Evolutionary conservation across 2,113 vertebrate species (phyloP).

Genomic region (Macroglossus sobrinus): DNA sequence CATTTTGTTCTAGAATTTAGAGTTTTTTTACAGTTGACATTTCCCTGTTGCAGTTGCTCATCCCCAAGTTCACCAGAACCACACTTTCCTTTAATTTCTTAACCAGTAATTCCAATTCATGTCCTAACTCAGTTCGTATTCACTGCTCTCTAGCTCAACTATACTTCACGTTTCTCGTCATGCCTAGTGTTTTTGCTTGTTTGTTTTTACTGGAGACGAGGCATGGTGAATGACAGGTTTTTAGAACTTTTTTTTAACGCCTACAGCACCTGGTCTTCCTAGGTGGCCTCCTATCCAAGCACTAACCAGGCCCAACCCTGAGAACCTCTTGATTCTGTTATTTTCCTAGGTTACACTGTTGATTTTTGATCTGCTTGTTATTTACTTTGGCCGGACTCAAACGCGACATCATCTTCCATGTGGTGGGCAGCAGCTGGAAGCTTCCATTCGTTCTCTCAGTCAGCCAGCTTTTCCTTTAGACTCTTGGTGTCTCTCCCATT

Average conservation of each 20-base stretch:
- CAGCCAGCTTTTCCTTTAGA: not conserved
- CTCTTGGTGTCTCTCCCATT: not conserved
- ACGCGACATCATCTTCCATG: not conserved
- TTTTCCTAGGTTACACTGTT: not conserved
- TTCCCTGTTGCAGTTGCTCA: not conserved
- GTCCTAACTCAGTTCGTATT: not conserved
- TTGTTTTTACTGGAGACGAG: not conserved
- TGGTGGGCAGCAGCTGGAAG: not conserved
- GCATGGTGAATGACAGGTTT: not conserved
- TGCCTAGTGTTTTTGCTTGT: not conserved
- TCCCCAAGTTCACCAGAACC: not conserved
- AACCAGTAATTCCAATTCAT: not conserved
- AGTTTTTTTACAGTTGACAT: not conserved
- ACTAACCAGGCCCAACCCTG: too few relatives aligned
- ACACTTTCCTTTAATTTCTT: not conserved
- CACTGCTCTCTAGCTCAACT: not conserved
- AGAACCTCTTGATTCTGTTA: not conserved
- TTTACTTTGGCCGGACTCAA: not conserved
- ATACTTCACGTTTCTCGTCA: not conserved
- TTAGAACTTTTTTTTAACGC: not conserved
- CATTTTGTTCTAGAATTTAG: not conserved
- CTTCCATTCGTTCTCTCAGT: not conserved
- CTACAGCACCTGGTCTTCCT: too few relatives aligned
- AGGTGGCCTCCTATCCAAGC: too few relatives aligned
- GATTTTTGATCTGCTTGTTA: not conserved